A percentile compares a stretch with the other conserved stretches of the same genome.
phyloP scores from a whole-genome alignment of 2,113 vertebrate genomes.

The Carollia perspicillata region DNA sequence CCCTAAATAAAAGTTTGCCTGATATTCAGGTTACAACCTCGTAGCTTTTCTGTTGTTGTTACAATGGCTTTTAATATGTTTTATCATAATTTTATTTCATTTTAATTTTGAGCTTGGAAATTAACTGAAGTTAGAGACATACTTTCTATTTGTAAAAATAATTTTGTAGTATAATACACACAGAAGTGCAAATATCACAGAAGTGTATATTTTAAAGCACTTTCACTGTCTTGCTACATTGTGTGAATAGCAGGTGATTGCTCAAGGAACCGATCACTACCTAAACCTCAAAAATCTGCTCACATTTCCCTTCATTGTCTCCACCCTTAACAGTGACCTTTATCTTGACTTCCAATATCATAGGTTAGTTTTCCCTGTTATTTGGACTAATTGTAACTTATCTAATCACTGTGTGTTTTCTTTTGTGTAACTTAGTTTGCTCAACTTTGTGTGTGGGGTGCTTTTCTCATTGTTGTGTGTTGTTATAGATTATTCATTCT shows the following conservation, averaged over 20 bases:
- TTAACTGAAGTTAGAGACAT: neutral
- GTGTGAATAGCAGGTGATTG: neutral
- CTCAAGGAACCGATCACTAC: neutral
- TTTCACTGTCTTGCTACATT: neutral
- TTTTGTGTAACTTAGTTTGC: neutral
- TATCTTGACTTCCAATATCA: neutral
- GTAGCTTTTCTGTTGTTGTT: neutral
- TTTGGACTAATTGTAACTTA: neutral
- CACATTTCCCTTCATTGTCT: neutral
- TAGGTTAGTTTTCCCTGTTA: neutral
- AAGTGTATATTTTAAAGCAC: neutral
- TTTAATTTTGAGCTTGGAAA: neutral
- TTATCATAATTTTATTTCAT: neutral
- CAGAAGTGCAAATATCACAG: neutral
- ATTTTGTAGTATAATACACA: neutral
- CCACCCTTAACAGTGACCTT: neutral
- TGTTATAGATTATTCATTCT: neutral
- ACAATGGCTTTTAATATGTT: neutral
- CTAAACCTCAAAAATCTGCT: neutral
- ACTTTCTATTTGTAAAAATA: neutral
- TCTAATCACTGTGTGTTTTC: neutral
- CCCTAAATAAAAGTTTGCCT: neutral
- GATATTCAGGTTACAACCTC: neutral
- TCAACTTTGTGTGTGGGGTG: neutral
- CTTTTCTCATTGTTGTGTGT: neutral